Evolutionary conservation across 2,113 vertebrate species (phyloP).

Genomic region (Gambusia holbrooki): DNA sequence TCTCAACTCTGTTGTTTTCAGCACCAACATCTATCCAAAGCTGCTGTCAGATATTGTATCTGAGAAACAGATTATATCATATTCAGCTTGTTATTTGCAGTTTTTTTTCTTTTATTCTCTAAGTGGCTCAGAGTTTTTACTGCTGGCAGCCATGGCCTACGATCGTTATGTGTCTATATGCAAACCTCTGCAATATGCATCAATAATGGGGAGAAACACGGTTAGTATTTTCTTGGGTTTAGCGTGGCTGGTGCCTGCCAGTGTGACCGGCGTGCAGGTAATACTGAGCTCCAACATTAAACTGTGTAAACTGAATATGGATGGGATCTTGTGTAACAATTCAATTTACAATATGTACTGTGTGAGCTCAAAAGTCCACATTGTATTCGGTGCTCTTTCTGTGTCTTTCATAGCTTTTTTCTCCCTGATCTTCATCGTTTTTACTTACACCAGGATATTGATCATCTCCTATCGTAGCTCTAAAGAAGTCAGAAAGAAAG

Average conservation of each 20-base stretch:
- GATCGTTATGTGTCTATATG: slow-evolving; percentile 19
- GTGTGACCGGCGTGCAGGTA: neutral
- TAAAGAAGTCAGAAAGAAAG: slow-evolving; percentile 5
- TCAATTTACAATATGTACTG: neutral
- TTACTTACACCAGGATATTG: slow-evolving; percentile 39
- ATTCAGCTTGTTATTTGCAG: too few species aligned
- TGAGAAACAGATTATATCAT: too few species aligned
- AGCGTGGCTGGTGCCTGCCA: slow-evolving; percentile 4
- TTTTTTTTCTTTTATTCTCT: neutral
- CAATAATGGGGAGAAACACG: neutral
- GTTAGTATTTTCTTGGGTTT: neutral
- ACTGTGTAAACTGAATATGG: neutral
- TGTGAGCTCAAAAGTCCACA: neutral
- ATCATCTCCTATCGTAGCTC: slow-evolving; percentile 5
- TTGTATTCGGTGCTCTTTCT: neutral
- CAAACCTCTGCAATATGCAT: slow-evolving; percentile 4
- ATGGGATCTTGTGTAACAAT: slow-evolving; percentile 6
- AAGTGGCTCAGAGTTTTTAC: neutral
- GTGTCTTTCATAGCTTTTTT: neutral
- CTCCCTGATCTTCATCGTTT: slow-evolving; percentile 12
- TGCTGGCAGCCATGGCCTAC: slow-evolving; percentile 9
- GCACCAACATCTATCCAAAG: too few species aligned
- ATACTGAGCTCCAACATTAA: neutral
- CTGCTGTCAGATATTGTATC: too few species aligned
- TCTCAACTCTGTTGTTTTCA: too few species aligned